Evolutionary conservation across 2,888 invertebrate genomes (phyloP).

Genomic region (Zaprionus bogoriensis): DNA sequence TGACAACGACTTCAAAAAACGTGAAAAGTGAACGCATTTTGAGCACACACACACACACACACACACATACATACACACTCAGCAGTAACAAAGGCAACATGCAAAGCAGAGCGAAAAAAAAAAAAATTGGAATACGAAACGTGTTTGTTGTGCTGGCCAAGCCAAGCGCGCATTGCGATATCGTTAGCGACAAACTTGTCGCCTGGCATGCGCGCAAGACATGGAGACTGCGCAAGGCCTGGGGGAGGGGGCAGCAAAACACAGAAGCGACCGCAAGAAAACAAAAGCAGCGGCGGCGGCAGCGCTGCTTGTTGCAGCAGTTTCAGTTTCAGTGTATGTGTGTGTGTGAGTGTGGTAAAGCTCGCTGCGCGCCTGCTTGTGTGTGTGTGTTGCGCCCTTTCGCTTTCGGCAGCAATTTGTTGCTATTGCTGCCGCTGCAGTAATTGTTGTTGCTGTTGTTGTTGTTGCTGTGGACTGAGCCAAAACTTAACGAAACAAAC

Average conservation of each 20-base stretch:
- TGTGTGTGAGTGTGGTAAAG: background rate
- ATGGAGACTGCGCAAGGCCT: background rate
- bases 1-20: slow-evolving; percentile 35
- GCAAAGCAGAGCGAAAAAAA: slow-evolving; percentile 26
- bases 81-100: slow-evolving; percentile 13
- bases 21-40: slow-evolving; percentile 45
- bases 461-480: slow-evolving; percentile 2
- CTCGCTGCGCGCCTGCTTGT: slow-evolving; percentile 1
- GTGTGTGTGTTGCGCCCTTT: slow-evolving; percentile 62
- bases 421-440: slow-evolving; percentile 26
- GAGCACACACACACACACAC: slow-evolving; percentile 16
- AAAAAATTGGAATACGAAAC: slow-evolving; percentile 14
- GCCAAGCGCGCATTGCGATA: too few species aligned
- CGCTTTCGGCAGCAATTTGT: slow-evolving; percentile 69
- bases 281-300: slow-evolving; percentile 33
- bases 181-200: slow-evolving; percentile 52
- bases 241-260: slow-evolving; percentile 5
- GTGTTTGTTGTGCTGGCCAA: slow-evolving; percentile 40
- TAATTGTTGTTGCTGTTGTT: slow-evolving; percentile 22
- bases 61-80: too few species aligned
- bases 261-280: slow-evolving; percentile 39
- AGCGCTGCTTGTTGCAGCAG: slow-evolving; percentile 45
- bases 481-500: slow-evolving; percentile 23
- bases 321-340: slow-evolving; percentile 45
- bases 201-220: slow-evolving; percentile 34